These are phyloP conservation scores for Cynopterus sphinx DNA, from an alignment of 2,797 vertebrate species.

Conservation along the genomic window DNA sequence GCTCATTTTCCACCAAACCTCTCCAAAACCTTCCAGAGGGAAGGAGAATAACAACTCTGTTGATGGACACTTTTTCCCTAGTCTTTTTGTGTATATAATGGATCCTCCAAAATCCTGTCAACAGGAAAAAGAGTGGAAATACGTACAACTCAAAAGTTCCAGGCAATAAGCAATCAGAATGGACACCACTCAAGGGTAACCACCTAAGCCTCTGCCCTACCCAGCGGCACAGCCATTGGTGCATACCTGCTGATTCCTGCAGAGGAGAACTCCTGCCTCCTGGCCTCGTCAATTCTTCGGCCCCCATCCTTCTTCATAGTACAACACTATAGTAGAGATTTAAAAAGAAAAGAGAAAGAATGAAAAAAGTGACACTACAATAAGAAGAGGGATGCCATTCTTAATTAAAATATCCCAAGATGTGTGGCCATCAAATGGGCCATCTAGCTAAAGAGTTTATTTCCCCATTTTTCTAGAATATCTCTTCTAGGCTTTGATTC, in stretches of 20 bases:
- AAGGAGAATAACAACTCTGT: not conserved
- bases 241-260: not conserved
- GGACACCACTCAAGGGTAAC: not conserved
- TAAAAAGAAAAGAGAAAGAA: not conserved
- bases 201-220: rapidly evolving
- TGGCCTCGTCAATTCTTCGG: not conserved
- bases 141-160: not conserved
- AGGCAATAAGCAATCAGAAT: not conserved
- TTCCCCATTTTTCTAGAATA: not conserved
- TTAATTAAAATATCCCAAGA: conserved; percentile 26
- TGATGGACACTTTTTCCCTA: not conserved
- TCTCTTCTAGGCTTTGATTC: not conserved
- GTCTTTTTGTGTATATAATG: not conserved
- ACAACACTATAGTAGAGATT: not conserved
- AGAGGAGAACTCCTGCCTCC: not conserved
- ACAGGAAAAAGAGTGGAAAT: not conserved
- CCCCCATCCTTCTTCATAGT: not conserved
- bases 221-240: not conserved
- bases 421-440: not conserved
- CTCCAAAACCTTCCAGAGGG: not conserved
- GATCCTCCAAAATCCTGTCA: not conserved
- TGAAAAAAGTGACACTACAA: not conserved
- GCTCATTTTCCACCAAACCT: not conserved
- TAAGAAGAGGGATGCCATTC: not conserved
- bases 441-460: no score